Evolutionary conservation across 2,888 invertebrate species (phyloP).

Genomic region (Tetragnatha montana): DNA sequence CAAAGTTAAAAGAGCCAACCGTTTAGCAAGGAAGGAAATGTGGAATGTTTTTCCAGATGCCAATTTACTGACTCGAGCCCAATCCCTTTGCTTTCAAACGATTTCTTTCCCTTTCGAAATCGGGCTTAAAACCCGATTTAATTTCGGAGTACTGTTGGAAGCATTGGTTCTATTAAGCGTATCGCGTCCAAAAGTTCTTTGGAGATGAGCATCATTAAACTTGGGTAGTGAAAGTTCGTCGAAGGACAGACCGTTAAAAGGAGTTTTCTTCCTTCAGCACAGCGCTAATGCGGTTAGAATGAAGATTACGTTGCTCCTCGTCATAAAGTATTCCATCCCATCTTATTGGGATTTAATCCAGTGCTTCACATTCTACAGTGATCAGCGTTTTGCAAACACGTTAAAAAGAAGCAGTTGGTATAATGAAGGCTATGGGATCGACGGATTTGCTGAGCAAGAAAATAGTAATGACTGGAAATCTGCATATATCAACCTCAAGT

Average conservation of each 20-base stretch:
- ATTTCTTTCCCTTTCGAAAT: background rate
- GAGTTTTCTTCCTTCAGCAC: conserved; percentile 51
- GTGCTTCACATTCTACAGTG: conserved; percentile 56
- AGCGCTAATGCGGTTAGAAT: conserved; percentile 58
- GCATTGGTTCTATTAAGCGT: conserved; percentile 18
- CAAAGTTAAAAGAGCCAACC: no score
- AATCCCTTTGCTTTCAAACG: background rate
- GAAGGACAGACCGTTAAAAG: conserved; percentile 51
- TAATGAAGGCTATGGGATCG: conserved; percentile 55
- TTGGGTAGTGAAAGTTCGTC: conserved; percentile 55
- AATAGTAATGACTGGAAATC: conserved; percentile 62
- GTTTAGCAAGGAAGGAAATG: no score
- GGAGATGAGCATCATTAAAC: conserved; percentile 51
- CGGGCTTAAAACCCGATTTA: background rate
- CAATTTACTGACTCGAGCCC: no score
- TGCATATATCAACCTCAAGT: conserved; percentile 63
- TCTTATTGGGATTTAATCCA: conserved; percentile 60
- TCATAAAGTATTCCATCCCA: conserved; percentile 51
- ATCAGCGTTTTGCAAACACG: conserved; percentile 65
- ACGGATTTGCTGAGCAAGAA: conserved; percentile 64
- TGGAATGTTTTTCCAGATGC: no score
- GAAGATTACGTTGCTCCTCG: conserved; percentile 53
- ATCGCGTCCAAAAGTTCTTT: conserved; percentile 19
- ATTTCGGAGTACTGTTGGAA: background rate
- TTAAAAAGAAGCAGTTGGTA: conserved; percentile 54